These are phyloP conservation scores for Acanthosepion pharaonis DNA, from an alignment of 2,888 invertebrate genomes.

Conservation along the genomic window DNA sequence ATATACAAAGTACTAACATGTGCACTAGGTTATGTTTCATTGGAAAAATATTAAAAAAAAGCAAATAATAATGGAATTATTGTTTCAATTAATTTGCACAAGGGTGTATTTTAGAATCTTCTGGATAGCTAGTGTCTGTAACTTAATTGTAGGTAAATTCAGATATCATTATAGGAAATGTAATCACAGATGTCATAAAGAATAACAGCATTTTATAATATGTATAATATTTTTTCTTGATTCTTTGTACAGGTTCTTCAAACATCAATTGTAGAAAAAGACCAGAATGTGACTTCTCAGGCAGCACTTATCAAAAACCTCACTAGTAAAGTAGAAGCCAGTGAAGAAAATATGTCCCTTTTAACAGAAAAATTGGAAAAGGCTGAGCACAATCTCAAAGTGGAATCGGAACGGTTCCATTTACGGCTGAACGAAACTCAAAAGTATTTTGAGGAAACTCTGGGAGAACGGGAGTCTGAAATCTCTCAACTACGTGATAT, in stretches of 20 bases:
- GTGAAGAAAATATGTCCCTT: slow-evolving; percentile 63
- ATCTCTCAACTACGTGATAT: slow-evolving; percentile 58
- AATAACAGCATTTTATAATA: neutral
- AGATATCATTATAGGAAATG: no score
- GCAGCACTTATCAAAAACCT: slow-evolving; percentile 65
- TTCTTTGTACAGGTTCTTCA: slow-evolving; percentile 71
- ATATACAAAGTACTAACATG: no score
- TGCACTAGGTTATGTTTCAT: no score
- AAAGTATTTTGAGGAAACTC: slow-evolving; percentile 69
- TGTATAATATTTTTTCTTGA: neutral
- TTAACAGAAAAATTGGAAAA: slow-evolving; percentile 64
- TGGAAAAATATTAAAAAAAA: no score
- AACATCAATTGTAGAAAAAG: slow-evolving; percentile 66
- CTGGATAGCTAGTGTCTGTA: no score
- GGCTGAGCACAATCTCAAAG: slow-evolving; percentile 64
- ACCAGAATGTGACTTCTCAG: slow-evolving; percentile 64
- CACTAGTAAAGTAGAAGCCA: slow-evolving; percentile 66
- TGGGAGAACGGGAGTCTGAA: slow-evolving; percentile 66
- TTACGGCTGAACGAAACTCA: slow-evolving; percentile 67
- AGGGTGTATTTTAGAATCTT: no score
- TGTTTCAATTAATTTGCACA: no score
- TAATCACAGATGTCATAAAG: no score
- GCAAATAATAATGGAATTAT: no score
- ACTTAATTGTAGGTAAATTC: no score
- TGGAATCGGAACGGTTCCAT: slow-evolving; percentile 65